Base-by-base conservation (phyloP, 2,888 invertebrate genomes). In the Zygaena filipendulae region DNA sequence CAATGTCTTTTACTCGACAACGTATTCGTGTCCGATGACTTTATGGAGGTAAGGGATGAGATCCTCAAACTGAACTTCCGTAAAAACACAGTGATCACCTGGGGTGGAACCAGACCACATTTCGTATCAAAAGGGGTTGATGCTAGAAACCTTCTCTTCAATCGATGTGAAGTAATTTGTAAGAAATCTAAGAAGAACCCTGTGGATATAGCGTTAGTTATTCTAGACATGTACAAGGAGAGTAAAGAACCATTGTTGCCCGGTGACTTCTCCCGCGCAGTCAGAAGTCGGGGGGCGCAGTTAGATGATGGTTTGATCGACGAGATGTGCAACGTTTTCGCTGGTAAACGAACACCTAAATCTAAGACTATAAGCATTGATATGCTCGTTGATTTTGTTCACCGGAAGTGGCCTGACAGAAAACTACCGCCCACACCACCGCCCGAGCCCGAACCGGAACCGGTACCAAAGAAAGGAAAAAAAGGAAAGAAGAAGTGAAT, bases 381-480 rank as follows among this genome's bases (percentile, higher is more conserved):
- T 4, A 12, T 29, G 4, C 11, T 68, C 18, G 56, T 45, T 2
- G 69, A 70, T 10, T 71, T 49, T 36, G 40, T 63, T 9, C 45
- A 43, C 25, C 48, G 62, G 13, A 60, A 60, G 41, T 71, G 69
- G 68, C 70, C 71, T 3, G 64, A 68, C 2, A 52, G 52, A 9
- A 43, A 56, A 14, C 33, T 70, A 14, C 68, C 63, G 1, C 52
- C 54, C 0, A 62, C 63, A 6, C 62, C 66, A 3, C 58, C 56
- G 0, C 59, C 62, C 0, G 54, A 51, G 37, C 44, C 40, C 0
- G 44, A 35, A 27, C 36, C 35, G 4, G 34, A 29, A 21, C 27
- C 30, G 4, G 29, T 27, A 11, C 28, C 22, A 13, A 31, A 12
- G 37, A 36, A 29, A 38, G 34, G 36, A 30, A 26, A 11, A 30